Evolutionary conservation across 2,888 invertebrate species (phyloP).

Genomic region (Eulithis testata): DNA sequence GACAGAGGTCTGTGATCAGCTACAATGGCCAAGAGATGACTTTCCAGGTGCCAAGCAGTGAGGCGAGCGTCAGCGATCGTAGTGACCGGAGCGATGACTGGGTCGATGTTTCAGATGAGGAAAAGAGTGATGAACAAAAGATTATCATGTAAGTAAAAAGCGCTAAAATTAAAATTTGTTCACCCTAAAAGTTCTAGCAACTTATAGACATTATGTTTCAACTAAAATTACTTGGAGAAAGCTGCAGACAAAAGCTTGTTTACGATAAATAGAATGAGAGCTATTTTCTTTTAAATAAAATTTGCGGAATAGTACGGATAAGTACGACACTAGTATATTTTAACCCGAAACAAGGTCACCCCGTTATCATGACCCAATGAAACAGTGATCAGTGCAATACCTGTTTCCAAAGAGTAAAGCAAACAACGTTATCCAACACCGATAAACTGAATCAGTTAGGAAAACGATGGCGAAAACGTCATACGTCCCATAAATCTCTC

Average conservation of each 20-base stretch:
- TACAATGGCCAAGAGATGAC: conserved; percentile 80
- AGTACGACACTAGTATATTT: conserved; percentile 20
- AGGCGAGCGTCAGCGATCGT: conserved; percentile 84
- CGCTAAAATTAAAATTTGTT: not conserved
- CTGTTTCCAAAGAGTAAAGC: conserved; percentile 63
- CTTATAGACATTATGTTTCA: too few species aligned
- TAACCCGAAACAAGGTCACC: conserved; percentile 25
- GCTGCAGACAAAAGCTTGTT: too few species aligned
- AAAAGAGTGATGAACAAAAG: conserved; percentile 77
- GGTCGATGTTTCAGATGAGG: conserved; percentile 87
- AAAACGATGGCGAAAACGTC: conserved; percentile 41
- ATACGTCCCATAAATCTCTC: conserved; percentile 30
- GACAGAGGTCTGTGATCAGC: conserved; percentile 78
- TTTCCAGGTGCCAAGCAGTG: conserved; percentile 83
- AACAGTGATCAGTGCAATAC: conserved; percentile 50
- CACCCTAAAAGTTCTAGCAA: too few species aligned
- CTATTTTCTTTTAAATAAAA: not conserved
- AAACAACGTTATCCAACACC: conserved; percentile 69
- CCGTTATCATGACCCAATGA: conserved; percentile 52
- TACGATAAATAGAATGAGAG: too few species aligned
- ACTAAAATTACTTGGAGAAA: too few species aligned
- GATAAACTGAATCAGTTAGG: conserved; percentile 57
- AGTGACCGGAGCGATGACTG: conserved; percentile 88
- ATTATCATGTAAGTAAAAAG: conserved; percentile 84
- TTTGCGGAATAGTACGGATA: conserved; percentile 7